Base-by-base conservation (phyloP, 2,888 invertebrate species). In the Dascillus cervinus region DNA sequence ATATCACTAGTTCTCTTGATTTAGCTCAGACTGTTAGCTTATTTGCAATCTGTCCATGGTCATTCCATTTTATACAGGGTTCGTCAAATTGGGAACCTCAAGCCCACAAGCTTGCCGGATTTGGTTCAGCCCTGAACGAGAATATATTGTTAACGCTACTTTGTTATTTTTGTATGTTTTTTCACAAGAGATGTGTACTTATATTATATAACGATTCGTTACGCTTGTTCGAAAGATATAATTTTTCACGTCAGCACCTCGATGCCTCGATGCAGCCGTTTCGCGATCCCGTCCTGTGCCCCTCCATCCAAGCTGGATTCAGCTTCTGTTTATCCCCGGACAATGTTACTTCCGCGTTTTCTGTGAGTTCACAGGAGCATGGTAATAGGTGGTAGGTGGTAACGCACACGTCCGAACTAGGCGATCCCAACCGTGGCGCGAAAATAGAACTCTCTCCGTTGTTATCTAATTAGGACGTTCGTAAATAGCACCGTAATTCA, bases 161-260 rank as follows among this genome's bases (percentile, higher is more conserved):
- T 54, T 55, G 56, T 62, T 62, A 62, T 62, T 63, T 62, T 63
- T 62, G 52, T 61, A 62, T n/a, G n/a, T n/a, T n/a, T 55, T 55
- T 47, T 47, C 41, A 48, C 44, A 48, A 50, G 52, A 46, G 47
- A 31, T 38, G 30, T 41, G 38, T 41, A 38, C 34, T 37, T 40
- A 23, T n/a, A n/a, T n/a, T n/a, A n/a, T 40, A 40, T 15, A 39
- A 48, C 43, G 38, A 47, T 47, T 43, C 41, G 43, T 49, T 47
- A 46, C 54, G 57, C 58, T 58, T 57, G 52, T 56, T 56, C 53
- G 44, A 52, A 50, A 47, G 44, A 47, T 53, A 55, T 56, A 51
- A 56, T 55, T 56, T 58, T 58, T 53, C 55, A 57, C 50, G 46
- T 46, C 51, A 55, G 53, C 59, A 62, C 62, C 62, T 62, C 52